Percentiles rank a stretch among this genome's conserved stretches.
Evolutionary conservation across 2,888 invertebrate genomes (phyloP).

Genomic region (Trissonchulus sp.): DNA sequence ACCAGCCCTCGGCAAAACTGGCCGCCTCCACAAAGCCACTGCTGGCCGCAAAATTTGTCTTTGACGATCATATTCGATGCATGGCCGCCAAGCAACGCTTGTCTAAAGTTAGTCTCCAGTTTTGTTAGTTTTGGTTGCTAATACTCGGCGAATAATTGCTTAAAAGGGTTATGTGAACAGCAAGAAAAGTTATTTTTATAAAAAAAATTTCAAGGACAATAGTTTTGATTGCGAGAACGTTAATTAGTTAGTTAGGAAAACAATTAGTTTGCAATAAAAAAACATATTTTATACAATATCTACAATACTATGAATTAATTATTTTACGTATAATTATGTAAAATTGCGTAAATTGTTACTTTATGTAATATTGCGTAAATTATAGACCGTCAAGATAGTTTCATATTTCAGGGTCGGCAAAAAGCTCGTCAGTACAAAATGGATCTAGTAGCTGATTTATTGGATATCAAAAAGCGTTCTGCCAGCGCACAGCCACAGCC

Average conservation of each 20-base stretch:
- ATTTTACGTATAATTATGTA: no score
- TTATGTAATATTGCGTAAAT: no score
- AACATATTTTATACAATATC: no score
- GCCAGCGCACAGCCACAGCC: no score
- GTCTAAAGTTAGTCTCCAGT: conserved; percentile 51
- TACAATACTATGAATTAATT: no score
- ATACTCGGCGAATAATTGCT: background rate
- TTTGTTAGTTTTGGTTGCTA: conserved; percentile 54
- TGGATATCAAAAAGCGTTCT: conserved; percentile 60
- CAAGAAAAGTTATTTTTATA: background rate
- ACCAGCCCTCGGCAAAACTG: conserved; percentile 64
- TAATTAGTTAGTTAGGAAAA: no score
- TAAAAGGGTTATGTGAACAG: background rate
- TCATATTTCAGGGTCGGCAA: conserved; percentile 63
- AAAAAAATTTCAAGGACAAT: no score
- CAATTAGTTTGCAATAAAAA: no score
- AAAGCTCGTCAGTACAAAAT: conserved; percentile 94
- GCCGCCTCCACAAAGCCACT: conserved; percentile 62
- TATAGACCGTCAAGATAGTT: no score
- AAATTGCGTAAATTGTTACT: no score
- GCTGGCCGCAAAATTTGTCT: conserved; percentile 84
- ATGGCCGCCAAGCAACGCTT: conserved; percentile 94
- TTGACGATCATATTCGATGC: conserved; percentile 96
- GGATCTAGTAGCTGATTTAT: conserved; percentile 82
- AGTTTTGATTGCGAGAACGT: no score